phyloP scores from a whole-genome alignment of 2,888 invertebrate species.

The Tachina grossa region DNA sequence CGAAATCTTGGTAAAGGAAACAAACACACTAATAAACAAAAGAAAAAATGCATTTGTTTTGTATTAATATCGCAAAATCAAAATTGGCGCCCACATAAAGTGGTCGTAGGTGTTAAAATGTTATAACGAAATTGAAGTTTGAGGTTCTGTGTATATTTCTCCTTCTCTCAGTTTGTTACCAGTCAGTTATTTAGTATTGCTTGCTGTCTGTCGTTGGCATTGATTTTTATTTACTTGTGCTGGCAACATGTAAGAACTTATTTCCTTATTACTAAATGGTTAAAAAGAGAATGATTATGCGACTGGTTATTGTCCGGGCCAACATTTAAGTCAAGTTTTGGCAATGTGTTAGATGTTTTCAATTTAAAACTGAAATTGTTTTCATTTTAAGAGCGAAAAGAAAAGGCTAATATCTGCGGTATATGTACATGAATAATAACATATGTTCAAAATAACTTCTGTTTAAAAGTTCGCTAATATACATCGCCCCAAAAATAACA shows the following conservation, averaged over 20 bases:
- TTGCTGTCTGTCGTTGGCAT: slow-evolving; percentile 20
- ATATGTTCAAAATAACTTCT: no score
- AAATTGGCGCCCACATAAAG: slow-evolving; percentile 74
- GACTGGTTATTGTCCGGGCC: slow-evolving; percentile 41
- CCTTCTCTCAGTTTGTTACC: slow-evolving; percentile 40
- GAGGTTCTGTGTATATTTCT: slow-evolving; percentile 20
- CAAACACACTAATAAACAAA: slow-evolving; percentile 37
- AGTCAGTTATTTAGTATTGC: slow-evolving; percentile 31
- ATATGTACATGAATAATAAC: no score
- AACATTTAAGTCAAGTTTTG: slow-evolving; percentile 44
- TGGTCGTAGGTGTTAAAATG: slow-evolving; percentile 73
- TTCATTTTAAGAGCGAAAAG: not conserved
- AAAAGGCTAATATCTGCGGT: no score
- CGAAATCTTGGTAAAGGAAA: slow-evolving; percentile 32
- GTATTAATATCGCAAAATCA: slow-evolving; percentile 72
- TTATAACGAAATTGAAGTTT: slow-evolving; percentile 67
- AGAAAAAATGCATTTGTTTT: slow-evolving; percentile 64
- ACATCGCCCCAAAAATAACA: no score
- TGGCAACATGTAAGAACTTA: slow-evolving; percentile 53
- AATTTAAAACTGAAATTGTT: not conserved
- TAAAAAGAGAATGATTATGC: slow-evolving; percentile 42
- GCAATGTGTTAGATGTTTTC: slow-evolving; percentile 10
- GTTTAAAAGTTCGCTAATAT: no score
- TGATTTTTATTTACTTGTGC: slow-evolving; percentile 52
- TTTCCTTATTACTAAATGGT: slow-evolving; percentile 67